Conservation (phyloP, 2,797 vertebrate species). For the Gymnopithys bicolor region DNA sequence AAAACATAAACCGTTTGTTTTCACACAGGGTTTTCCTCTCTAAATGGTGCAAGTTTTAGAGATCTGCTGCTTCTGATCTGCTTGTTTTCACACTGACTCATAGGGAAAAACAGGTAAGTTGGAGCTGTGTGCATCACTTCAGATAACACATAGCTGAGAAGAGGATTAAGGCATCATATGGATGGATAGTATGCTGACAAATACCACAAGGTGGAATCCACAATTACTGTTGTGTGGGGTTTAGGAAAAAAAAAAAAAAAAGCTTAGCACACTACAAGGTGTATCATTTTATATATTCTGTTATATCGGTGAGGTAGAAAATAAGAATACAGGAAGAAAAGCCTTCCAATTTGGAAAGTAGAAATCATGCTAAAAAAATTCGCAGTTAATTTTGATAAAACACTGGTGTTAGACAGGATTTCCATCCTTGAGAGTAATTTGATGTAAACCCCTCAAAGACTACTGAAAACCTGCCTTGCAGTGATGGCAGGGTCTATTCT, state of each 20-base stretch:
- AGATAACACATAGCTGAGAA: background rate
- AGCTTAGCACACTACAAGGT: background rate
- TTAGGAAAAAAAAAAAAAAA: background rate
- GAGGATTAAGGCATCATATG: background rate
- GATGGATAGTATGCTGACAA: background rate
- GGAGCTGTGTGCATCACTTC: background rate
- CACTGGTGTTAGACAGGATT: constrained; percentile 18
- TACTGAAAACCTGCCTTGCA: constrained; percentile 30
- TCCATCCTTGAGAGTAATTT: constrained; percentile 52
- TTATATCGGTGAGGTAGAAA: constrained; percentile 59
- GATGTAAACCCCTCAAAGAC: constrained; percentile 17
- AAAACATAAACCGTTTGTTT: constrained; percentile 44
- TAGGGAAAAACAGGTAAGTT: constrained; percentile 27
- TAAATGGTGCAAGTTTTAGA: constrained; percentile 57
- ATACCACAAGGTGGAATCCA: constrained; percentile 7
- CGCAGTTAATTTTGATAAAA: constrained; percentile 51
- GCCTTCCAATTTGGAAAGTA: constrained; percentile 10
- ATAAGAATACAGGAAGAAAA: constrained; percentile 56
- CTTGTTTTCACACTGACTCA: background rate
- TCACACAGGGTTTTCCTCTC: constrained; percentile 44
- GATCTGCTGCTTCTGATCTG: constrained; percentile 11
- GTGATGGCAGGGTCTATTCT: constrained; percentile 6
- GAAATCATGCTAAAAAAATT: constrained; percentile 8
- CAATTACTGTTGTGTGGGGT: background rate
- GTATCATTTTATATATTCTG: constrained; percentile 52